Evolutionary conservation across 2,888 invertebrate species (phyloP).

Genomic region (Mythimna lalbum): DNA sequence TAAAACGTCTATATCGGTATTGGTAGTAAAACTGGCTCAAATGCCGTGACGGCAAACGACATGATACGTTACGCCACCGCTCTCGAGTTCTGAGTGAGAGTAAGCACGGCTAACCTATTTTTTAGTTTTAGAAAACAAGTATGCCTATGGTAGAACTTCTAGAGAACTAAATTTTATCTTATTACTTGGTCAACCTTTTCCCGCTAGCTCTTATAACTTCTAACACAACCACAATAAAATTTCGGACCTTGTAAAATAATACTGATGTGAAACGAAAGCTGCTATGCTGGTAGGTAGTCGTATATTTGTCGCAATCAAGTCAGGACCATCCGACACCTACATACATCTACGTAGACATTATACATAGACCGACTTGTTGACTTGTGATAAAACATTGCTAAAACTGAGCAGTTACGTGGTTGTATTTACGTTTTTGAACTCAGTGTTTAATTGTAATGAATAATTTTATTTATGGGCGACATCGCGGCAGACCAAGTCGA

Average conservation of each 20-base stretch:
- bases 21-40: too few relatives aligned
- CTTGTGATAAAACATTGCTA: background rate
- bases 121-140: too few relatives aligned
- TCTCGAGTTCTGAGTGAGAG: too few relatives aligned
- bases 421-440: background rate
- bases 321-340: constrained; percentile 59
- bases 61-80: too few relatives aligned
- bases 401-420: background rate
- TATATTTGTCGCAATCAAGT: constrained; percentile 72
- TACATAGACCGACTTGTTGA: constrained; percentile 5
- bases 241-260: constrained; percentile 80
- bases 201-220: constrained; percentile 40
- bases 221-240: constrained; percentile 69
- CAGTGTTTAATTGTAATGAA: too few relatives aligned
- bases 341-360: constrained; percentile 33
- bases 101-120: too few relatives aligned
- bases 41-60: too few relatives aligned
- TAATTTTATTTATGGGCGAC: too few relatives aligned
- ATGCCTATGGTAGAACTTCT: too few relatives aligned
- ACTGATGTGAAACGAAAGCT: constrained; percentile 76
- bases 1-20: too few relatives aligned
- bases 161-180: too few relatives aligned
- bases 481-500: too few relatives aligned
- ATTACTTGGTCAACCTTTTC: background rate
- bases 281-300: constrained; percentile 70